Evolutionary conservation across 2,113 vertebrate species (phyloP), one percentile per base, ranked within the genome.

Genomic region (Onychorhynchus coronatus): DNA sequence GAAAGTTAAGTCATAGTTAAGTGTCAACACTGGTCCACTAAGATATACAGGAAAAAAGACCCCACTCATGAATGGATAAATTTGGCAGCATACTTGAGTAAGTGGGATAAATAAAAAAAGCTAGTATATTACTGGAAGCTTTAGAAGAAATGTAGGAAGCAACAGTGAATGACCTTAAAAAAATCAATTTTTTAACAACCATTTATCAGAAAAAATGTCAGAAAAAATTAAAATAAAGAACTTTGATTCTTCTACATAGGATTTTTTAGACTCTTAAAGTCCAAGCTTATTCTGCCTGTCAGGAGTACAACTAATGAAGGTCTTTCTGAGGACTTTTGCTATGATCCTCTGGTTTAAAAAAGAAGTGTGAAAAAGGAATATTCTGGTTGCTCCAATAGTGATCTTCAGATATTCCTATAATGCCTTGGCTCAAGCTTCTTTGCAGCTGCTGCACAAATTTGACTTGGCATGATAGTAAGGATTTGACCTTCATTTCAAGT

Each of bases 121-220:
- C 5, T 67, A 39, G 14, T 14, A 35, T 58, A 37, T 85, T 89
- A 88, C 31, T 88, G 58, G 22, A 94, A 85, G 37, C 12, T 73
- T 95, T 74, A 83, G 81, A 74, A 76, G 41, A 85, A 75, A 61
- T 8, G 28, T 53, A 82, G 68, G 66, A 89, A 88, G 58, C 15
- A 89, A 63, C 27, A 50, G 22, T 79, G 55, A 58, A 31, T 75
- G 58, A 89, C 53, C 75, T 91, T 85, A 91, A 62, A 95, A 71
- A 6, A 85, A 80, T 75, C 16, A 16, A 27, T 55, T 79, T 91
- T 65, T 83, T 33, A 95, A 52, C 55, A 93, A 67, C 41, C 41
- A 85, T 95, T 95, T 94, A 89, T 92, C 73, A 94, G 79, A 77
- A 62, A 95, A 95, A 97, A 96, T 95, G 91, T 97, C 95, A 96